A percentile compares a stretch with the other conserved stretches of the same genome.
These are phyloP conservation scores for Rhegmatorhina hoffmannsi DNA, from an alignment of 2,113 vertebrate species.

Conservation along the genomic window DNA sequence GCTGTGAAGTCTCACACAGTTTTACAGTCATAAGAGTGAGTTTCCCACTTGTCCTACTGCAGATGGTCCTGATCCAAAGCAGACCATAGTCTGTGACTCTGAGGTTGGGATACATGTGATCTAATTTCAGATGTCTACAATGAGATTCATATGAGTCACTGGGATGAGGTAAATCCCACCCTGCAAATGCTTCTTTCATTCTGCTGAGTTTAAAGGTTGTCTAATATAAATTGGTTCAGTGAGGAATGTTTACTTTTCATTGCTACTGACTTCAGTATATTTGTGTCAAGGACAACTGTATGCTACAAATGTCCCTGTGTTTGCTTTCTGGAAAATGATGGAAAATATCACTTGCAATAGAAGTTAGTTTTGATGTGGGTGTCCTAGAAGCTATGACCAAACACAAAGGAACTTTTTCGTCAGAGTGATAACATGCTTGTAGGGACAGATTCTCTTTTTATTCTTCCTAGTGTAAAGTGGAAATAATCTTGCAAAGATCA, in stretches of 20 bases:
- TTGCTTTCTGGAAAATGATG: not conserved
- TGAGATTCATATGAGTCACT: not conserved
- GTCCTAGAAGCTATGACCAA: not conserved
- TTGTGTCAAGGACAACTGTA: not conserved
- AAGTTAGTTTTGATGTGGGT: not conserved
- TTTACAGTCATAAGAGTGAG: not conserved
- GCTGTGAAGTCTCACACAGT: not conserved
- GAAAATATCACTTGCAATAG: not conserved
- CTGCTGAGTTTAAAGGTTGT: not conserved
- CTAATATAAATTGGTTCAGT: not conserved
- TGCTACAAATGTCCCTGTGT: not conserved
- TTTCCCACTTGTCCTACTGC: not conserved
- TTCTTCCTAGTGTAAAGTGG: not conserved
- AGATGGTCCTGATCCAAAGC: not conserved
- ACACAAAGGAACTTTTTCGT: not conserved
- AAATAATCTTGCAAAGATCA: not conserved
- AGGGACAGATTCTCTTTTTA: not conserved
- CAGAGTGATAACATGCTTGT: not conserved
- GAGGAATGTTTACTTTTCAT: not conserved
- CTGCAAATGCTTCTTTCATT: not conserved
- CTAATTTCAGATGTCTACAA: not conserved
- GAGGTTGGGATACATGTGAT: not conserved
- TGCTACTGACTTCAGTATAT: not conserved
- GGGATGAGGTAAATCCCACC: not conserved
- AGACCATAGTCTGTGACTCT: not conserved